A percentile compares a stretch with the other conserved stretches of the same genome.
phyloP scores from a whole-genome alignment of 2,797 vertebrate species.

The Eurystomus glaucurus region DNA sequence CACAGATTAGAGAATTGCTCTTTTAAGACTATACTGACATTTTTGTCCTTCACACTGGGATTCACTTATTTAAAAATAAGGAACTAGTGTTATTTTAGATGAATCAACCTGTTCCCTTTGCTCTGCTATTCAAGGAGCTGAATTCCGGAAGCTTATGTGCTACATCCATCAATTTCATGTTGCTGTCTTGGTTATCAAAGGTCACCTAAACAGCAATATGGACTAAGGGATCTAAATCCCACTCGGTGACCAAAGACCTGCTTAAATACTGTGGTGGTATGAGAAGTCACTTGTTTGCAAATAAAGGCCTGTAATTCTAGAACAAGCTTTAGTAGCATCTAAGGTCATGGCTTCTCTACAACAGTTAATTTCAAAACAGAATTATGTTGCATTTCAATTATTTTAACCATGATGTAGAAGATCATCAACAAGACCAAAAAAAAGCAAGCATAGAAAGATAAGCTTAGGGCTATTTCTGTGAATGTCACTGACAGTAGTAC shows the following conservation, averaged over 20 bases:
- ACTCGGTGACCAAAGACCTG: background rate
- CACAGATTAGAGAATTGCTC: background rate
- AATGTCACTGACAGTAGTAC: accelerated
- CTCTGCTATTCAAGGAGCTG: background rate
- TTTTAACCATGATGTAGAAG: background rate
- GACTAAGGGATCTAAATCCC: background rate
- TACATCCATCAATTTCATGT: background rate
- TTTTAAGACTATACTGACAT: background rate
- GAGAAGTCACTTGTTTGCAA: background rate
- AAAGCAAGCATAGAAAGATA: background rate
- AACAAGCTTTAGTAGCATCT: background rate
- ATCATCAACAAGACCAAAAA: background rate
- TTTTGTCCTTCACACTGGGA: background rate
- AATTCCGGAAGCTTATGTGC: background rate
- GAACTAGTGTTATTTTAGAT: background rate
- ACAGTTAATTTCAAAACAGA: background rate
- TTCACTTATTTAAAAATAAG: background rate
- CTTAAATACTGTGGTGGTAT: background rate
- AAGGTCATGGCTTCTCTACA: background rate
- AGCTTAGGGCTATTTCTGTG: background rate
- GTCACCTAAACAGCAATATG: background rate
- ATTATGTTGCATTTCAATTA: background rate
- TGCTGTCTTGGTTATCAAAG: background rate
- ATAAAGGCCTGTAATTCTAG: background rate
- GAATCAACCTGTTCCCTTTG: background rate